Base-by-base conservation (phyloP, 1,140 invertebrate species). In the Leptinotarsa defecta region DNA sequence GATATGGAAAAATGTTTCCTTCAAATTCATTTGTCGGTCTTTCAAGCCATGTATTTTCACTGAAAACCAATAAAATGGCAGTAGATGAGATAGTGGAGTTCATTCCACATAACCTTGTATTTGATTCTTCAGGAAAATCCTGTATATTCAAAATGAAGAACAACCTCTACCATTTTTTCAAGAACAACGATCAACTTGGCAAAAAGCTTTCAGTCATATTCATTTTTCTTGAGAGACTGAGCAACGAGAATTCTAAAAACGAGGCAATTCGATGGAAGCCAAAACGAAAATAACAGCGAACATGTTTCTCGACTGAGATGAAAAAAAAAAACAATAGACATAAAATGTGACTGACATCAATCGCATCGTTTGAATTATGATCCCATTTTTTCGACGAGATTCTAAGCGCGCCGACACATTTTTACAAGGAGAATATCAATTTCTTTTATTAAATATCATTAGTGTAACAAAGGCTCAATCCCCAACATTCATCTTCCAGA, bases 391-490 rank as follows among this genome's bases (percentile, higher is more conserved):
- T 65, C 68, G 68, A 78, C 74, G 75, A 78, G 63, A 74, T 70
- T 76, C 65, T 65, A 57, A 77, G 71, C 75, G 71, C 72, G 52
- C 52, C 77, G 73, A 75, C 74, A 76, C 77, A 78, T 78, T 78
- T 80, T 78, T 76, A 78, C 77, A 78, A 78, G 77, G 64, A 77
- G 64, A 79, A 77, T 78, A 80, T 78, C 79, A 80, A 80, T 80
- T 80, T 76, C 67, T 75, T 78, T 80, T 80, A 80, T 80, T 80
- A 80, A 78, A 79, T 78, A 80, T 78, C 77, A 80, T 80, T 80
- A 80, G 61, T 76, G 67, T 78, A 78, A 80, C 77, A 80, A 80
- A 73, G 71, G 77, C 75, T 68, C 74, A 80, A 77, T 80, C 68
- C 68, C 64, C 49, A 20, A 65, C 77, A 80, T 80, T 77, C 74